These are phyloP conservation scores for Drosophila lacertosa DNA, from an alignment of 1,140 invertebrate genomes.

Conservation along the genomic window DNA sequence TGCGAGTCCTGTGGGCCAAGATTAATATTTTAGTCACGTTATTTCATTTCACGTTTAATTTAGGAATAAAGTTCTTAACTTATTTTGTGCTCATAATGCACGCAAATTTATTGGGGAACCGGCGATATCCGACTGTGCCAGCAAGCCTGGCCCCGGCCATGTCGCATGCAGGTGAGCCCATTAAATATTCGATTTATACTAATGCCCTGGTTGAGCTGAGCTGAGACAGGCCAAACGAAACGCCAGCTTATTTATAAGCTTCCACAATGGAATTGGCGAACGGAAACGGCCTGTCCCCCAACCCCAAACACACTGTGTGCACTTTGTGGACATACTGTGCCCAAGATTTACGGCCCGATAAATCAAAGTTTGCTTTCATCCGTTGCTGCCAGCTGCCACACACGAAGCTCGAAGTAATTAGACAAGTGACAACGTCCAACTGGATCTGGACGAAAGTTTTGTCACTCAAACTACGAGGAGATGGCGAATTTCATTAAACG, in stretches of 20 bases:
- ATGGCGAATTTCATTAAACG: slow-evolving; percentile 75
- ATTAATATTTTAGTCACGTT: slow-evolving; percentile 81
- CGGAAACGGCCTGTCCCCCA: not conserved
- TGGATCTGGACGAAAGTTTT: slow-evolving; percentile 47
- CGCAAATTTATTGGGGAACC: slow-evolving; percentile 62
- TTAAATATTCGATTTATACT: slow-evolving; percentile 79
- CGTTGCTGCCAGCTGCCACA: slow-evolving; percentile 38
- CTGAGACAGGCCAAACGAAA: slow-evolving; percentile 11
- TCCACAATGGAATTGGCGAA: not conserved
- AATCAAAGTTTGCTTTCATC: slow-evolving; percentile 50
- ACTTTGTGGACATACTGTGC: slow-evolving; percentile 35
- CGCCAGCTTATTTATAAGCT: slow-evolving; percentile 52
- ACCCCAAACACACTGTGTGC: slow-evolving; percentile 45
- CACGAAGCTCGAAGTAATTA: slow-evolving; percentile 63
- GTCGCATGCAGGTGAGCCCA: slow-evolving; percentile 59
- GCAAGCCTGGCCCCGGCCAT: not conserved
- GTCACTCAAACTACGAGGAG: slow-evolving; percentile 28
- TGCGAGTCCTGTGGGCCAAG: slow-evolving; percentile 43
- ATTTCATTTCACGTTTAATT: slow-evolving; percentile 73
- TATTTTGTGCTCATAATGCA: slow-evolving; percentile 76
- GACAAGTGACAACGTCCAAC: slow-evolving; percentile 37
- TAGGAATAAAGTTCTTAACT: slow-evolving; percentile 76
- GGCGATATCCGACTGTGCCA: slow-evolving; percentile 10
- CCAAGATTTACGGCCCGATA: slow-evolving; percentile 57
- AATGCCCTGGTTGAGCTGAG: slow-evolving; percentile 18